Percentiles rank a stretch among this genome's conserved stretches.
Evolutionary conservation across 2,797 vertebrate genomes (phyloP).

Genomic region (Microchirus variegatus): DNA sequence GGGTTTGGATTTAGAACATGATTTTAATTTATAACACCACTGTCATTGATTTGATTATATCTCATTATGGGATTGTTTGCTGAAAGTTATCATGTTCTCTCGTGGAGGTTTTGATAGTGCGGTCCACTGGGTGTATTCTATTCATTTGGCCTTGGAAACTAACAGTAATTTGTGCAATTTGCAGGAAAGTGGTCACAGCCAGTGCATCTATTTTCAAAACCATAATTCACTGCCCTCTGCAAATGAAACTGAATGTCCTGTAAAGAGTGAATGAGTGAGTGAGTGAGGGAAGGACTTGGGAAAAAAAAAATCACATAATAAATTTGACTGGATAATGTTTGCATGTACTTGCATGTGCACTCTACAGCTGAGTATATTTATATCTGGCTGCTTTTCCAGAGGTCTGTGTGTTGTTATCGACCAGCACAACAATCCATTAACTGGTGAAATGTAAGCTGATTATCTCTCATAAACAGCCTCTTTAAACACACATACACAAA

Average conservation of each 20-base stretch:
- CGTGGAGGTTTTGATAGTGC: no score
- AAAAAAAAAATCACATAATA: no score
- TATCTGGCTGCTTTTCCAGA: slow-evolving; percentile 4
- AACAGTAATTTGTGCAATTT: no score
- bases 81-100: not conserved
- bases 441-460: slow-evolving; percentile 68
- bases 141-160: no score
- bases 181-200: no score
- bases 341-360: not conserved
- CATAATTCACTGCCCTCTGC: no score
- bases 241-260: no score
- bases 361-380: slow-evolving; percentile 6
- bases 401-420: slow-evolving; percentile 39
- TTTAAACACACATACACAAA: slow-evolving; percentile 36
- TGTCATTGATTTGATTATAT: not conserved
- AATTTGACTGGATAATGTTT: not conserved
- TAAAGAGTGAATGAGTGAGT: no score
- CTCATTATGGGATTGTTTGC: not conserved
- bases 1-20: not conserved
- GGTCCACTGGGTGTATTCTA: no score
- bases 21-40: not conserved
- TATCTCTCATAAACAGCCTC: slow-evolving; percentile 48
- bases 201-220: no score
- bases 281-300: no score
- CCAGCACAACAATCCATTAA: slow-evolving; percentile 53